Evolutionary conservation across 53 echinoderm and acorn worm genomes (phyloP).

Genomic region (Stichopus horrens): DNA sequence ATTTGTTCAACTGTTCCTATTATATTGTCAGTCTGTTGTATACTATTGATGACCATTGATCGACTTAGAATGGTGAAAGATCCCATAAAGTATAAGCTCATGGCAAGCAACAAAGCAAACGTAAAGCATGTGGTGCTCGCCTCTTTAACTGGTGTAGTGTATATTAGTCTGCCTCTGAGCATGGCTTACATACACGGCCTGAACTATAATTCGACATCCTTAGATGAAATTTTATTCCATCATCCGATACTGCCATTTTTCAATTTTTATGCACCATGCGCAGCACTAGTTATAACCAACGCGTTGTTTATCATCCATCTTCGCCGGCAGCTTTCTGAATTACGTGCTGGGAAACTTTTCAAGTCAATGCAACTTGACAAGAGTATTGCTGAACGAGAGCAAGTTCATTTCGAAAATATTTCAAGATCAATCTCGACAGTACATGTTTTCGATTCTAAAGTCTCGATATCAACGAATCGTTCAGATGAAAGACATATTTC

Average conservation of each 20-base stretch:
- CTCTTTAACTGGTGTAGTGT: neutral
- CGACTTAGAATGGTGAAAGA: neutral
- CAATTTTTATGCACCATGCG: neutral
- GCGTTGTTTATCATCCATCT: neutral
- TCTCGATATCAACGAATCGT: neutral
- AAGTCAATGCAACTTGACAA: neutral
- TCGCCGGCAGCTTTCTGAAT: neutral
- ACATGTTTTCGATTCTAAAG: neutral
- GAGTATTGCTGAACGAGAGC: neutral
- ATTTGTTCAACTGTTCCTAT: neutral
- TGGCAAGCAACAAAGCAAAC: neutral
- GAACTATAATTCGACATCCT: neutral
- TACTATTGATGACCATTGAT: neutral
- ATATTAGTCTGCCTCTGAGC: neutral
- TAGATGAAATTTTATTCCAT: neutral
- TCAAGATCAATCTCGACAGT: neutral
- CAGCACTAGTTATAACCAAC: neutral
- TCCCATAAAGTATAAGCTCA: neutral
- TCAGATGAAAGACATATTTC: neutral
- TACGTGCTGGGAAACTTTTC: neutral
- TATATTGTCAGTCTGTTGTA: neutral
- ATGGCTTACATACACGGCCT: neutral
- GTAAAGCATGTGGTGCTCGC: neutral
- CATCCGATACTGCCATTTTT: neutral
- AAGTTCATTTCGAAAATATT: neutral